Evolutionary conservation across 1,140 invertebrate species (phyloP).

Genomic region (Zaprionus davidi): DNA sequence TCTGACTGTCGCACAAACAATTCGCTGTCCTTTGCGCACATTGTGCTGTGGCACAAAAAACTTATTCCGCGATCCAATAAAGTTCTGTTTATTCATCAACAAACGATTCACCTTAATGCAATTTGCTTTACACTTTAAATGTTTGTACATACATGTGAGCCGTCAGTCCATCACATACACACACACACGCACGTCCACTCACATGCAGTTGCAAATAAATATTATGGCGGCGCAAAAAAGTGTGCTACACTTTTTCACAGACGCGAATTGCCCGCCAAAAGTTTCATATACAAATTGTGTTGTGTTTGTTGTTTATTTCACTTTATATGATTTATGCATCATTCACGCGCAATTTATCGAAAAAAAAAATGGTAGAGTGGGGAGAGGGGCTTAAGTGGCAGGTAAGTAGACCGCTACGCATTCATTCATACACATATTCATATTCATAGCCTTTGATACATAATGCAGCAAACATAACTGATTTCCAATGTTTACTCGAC

Average conservation of each 20-base stretch:
- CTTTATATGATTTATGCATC: conserved; percentile 74
- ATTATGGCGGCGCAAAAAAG: conserved; percentile 12
- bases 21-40: neutral
- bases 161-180: conserved; percentile 9
- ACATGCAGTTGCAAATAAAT: neutral
- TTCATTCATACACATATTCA: conserved; percentile 25
- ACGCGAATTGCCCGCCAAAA: conserved; percentile 13
- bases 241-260: conserved; percentile 22
- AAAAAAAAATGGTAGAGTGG: conserved; percentile 13
- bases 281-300: conserved; percentile 42
- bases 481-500: conserved; percentile 75
- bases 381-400: neutral
- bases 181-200: neutral
- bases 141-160: conserved; percentile 5
- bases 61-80: conserved; percentile 18
- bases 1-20: neutral
- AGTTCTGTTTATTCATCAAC: conserved; percentile 37
- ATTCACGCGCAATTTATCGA: conserved; percentile 74
- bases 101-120: conserved; percentile 37
- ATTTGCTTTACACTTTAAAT: conserved; percentile 41
- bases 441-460: conserved; percentile 54
- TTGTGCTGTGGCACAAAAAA: conserved; percentile 1
- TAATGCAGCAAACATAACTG: conserved; percentile 63
- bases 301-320: conserved; percentile 22
- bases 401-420: conserved; percentile 17